Evolutionary conservation across 2,113 vertebrate species (phyloP).

Genomic region (Sylvilagus bachmani): DNA sequence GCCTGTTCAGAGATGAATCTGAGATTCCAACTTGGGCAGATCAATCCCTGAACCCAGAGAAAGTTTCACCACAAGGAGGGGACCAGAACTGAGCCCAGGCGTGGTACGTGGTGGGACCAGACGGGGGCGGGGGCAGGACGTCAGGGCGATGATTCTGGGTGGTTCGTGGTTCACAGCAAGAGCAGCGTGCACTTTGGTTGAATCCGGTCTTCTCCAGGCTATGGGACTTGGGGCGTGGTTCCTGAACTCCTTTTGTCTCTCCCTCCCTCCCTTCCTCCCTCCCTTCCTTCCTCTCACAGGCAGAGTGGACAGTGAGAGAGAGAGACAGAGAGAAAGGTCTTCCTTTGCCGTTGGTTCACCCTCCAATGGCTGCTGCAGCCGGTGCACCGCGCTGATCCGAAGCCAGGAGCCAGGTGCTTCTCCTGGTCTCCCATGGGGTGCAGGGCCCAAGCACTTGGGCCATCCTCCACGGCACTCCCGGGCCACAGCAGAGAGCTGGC

Average conservation of each 20-base stretch:
- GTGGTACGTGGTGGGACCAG: not conserved
- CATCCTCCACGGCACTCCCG: too few relatives aligned
- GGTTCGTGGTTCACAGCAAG: not conserved
- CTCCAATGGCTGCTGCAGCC: too few relatives aligned
- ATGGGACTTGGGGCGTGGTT: not conserved
- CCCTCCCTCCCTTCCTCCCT: too few relatives aligned
- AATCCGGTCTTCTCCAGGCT: not conserved
- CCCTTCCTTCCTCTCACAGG: too few relatives aligned
- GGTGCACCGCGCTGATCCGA: too few relatives aligned
- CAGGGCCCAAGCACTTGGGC: too few relatives aligned
- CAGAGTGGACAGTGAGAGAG: too few relatives aligned
- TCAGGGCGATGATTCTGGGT: not conserved
- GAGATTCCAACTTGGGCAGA: not conserved
- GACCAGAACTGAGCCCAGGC: not conserved
- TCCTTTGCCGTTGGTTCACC: too few relatives aligned
- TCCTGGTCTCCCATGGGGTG: too few relatives aligned
- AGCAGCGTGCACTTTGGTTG: not conserved
- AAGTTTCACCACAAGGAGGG: not conserved
- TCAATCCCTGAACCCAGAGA: not conserved
- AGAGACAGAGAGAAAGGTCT: too few relatives aligned
- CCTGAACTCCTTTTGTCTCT: not conserved
- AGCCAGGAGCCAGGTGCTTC: too few relatives aligned
- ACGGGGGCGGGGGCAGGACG: not conserved
- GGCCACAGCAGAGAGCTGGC: too few relatives aligned
- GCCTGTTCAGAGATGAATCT: not conserved